Evolutionary conservation across 2,113 vertebrate species (phyloP), one percentile per base, ranked within the genome.

Genomic region (Tetraodon nigroviridis): DNA sequence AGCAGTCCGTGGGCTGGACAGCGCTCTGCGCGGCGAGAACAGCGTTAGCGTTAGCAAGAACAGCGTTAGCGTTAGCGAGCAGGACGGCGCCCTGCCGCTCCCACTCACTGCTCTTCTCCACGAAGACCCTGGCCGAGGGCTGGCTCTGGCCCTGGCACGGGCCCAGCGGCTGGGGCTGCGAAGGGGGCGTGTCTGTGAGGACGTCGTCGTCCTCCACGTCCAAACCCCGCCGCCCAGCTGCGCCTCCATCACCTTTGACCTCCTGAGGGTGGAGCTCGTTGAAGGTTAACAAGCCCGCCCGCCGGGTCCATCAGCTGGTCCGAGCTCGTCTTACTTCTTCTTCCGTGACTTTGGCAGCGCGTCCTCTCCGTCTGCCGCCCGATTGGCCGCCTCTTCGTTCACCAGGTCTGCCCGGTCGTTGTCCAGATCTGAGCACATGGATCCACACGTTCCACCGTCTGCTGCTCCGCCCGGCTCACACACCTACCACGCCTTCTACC

Each of bases 161-260:
- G 45, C 94, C 69, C 47, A 92, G 86, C 48, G 91, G 93, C 20
- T 92, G 94, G 7, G 87, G 80, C 63, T 85, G 75, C 0, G 79
- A 85, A 2, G 82, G 67, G 2, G 85, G 85, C 14, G 89, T 83
- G 41, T 94, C 92, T 0, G 92, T 90, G 73, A 96, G 84, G 24
- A 98, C 92, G 64, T 99, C 96, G 55, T 98, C 95, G 22, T 97
- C 95, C 50, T 96, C 95, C 1, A 97, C 70, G 5, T 90, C 92
- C 14, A 97, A 69, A 24, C 96, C 97, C n/a, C n/a, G 12, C 87
- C 88, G 1, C 90, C 79, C 73, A 82, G 79, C 20, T 89, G 91
- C 0, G 68, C 69, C 69, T 94, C 93, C 0, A 74, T 70, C 2
- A 87, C 86, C 73, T 88, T 93, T 1, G 90, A 61, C 79, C 92